Conservation (phyloP, 2,797 vertebrate genomes). For the Crocodylus rhombifer region DNA sequence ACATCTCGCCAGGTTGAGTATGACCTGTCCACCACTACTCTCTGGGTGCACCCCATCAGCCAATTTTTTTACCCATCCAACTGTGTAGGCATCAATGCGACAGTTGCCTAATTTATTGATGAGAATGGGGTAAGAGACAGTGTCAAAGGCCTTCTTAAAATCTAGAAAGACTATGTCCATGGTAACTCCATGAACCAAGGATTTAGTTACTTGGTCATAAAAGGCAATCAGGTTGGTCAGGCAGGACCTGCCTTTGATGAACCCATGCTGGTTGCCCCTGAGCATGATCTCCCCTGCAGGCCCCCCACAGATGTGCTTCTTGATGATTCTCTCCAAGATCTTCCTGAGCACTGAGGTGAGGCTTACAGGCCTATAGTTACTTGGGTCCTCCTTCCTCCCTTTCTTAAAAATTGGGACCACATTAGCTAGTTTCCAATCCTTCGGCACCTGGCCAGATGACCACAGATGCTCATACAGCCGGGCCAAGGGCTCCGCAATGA, state of each 20-base stretch:
- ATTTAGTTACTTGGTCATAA: neutral
- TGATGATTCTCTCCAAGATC: neutral
- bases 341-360: neutral
- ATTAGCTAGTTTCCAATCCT: neutral
- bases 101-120: rapidly evolving
- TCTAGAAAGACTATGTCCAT: neutral
- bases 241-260: neutral
- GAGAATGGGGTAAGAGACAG: neutral
- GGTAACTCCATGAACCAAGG: too few species aligned
- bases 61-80: neutral
- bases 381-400: neutral
- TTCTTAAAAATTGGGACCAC: rapidly evolving
- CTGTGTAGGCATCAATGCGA: neutral
- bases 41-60: neutral
- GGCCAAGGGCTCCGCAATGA: too few species aligned
- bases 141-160: neutral
- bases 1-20: neutral
- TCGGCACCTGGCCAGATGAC: neutral
- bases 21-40: neutral
- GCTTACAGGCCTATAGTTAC: neutral
- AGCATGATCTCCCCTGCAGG: neutral
- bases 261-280: neutral
- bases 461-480: neutral
- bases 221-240: neutral
- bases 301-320: neutral